phyloP scores from a whole-genome alignment of 2,113 vertebrate species.

The Peromyscus maniculatus region DNA sequence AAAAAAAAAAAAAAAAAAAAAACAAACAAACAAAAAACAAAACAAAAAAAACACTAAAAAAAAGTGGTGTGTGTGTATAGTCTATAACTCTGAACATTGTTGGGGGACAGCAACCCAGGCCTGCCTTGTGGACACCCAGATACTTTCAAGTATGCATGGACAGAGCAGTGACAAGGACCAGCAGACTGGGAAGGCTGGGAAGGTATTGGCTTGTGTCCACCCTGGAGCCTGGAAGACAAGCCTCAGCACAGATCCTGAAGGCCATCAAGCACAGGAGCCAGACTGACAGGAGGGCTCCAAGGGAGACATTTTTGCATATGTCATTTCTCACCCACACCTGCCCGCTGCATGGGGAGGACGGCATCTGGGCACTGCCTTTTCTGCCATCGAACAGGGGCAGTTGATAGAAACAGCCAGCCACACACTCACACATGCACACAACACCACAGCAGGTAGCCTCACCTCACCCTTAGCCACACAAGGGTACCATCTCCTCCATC shows the following conservation, averaged over 20 bases:
- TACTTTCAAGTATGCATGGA: constrained; percentile 81
- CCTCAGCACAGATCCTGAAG: background rate
- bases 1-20: background rate
- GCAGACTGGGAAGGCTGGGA: constrained; percentile 25
- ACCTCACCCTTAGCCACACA: too few species aligned
- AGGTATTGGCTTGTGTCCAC: background rate
- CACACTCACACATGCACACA: background rate
- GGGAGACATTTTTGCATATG: background rate
- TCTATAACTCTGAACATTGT: constrained; percentile 72
- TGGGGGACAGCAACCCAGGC: constrained; percentile 62
- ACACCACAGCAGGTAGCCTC: background rate
- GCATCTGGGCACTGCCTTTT: background rate
- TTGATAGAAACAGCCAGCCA: background rate
- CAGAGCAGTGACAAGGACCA: constrained; percentile 64
- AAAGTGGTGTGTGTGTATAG: background rate
- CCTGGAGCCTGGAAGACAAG: background rate
- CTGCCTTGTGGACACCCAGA: constrained; percentile 64
- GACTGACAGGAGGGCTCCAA: background rate
- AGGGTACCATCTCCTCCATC: background rate
- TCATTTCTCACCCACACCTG: background rate
- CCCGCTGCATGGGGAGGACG: background rate
- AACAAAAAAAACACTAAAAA: background rate
- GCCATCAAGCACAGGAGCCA: background rate
- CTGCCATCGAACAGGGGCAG: background rate
- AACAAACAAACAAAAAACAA: constrained; percentile 60